phyloP scores from a whole-genome alignment of 2,113 vertebrate species.

The Phocoena phocoena region DNA sequence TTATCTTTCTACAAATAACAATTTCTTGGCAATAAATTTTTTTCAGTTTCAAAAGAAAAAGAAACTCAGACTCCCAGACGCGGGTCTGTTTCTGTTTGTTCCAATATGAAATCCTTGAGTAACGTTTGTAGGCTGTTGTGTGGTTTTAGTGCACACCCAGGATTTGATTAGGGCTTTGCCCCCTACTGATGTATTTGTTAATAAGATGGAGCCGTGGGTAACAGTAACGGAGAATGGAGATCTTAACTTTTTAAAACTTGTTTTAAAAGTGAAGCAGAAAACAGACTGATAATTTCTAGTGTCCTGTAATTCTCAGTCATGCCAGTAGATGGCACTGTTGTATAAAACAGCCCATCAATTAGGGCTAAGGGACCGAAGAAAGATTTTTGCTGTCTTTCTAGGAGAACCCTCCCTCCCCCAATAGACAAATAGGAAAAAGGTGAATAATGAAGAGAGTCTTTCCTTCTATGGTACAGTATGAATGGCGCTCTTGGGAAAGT shows the following conservation, averaged over 20 bases:
- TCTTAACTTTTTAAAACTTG: not conserved
- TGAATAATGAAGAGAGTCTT: not conserved
- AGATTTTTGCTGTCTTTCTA: not conserved
- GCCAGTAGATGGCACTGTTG: constrained; percentile 73
- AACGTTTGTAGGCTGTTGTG: not conserved
- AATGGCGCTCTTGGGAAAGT: not conserved
- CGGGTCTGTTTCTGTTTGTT: not conserved
- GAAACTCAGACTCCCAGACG: not conserved
- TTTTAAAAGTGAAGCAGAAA: not conserved
- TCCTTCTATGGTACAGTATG: not conserved
- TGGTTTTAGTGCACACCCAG: not conserved
- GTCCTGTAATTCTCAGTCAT: not conserved
- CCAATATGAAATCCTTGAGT: not conserved
- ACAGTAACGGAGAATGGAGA: not conserved
- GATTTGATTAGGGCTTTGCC: not conserved
- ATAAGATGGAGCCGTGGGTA: not conserved
- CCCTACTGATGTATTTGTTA: not conserved
- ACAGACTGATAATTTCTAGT: not conserved
- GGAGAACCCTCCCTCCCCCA: not conserved
- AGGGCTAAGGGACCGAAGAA: not conserved
- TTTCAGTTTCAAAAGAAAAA: not conserved
- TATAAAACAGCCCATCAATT: constrained; percentile 7
- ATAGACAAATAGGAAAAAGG: not conserved
- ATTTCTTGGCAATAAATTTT: not conserved
- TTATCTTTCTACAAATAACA: not conserved